A percentile compares a stretch with the other conserved stretches of the same genome.
Conservation (phyloP, 1,140 invertebrate species). For the Tetramorium alpestre region DNA sequence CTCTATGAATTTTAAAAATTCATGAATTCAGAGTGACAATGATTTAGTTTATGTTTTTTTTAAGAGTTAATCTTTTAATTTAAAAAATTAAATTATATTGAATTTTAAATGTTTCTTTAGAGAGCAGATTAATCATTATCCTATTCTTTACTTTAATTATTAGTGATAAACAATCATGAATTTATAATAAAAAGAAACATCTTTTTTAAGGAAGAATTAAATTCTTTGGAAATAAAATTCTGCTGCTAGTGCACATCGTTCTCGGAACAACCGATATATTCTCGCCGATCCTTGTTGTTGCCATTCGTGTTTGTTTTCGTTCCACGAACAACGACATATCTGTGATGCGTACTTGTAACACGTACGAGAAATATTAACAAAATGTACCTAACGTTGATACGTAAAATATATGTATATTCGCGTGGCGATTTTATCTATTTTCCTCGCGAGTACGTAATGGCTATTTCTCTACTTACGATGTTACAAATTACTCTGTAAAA, state of each 20-base stretch:
- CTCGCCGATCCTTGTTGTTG: not conserved
- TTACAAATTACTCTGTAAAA: conserved; percentile 42
- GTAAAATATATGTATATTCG: conserved; percentile 43
- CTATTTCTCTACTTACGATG: conserved; percentile 51
- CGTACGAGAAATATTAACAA: conserved; percentile 63
- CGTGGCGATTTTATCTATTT: conserved; percentile 22
- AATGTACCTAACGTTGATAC: conserved; percentile 64
- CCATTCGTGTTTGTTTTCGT: conserved; percentile 57
- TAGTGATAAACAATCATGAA: not conserved
- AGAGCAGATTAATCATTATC: not conserved
- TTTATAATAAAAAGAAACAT: not conserved
- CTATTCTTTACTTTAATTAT: not conserved
- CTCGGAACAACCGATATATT: not conserved
- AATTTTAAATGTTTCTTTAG: not conserved
- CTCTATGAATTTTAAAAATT: conserved; percentile 3
- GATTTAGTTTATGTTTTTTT: not conserved
- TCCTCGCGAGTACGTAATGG: conserved; percentile 10
- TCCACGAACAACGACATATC: conserved; percentile 79
- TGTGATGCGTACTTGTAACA: conserved; percentile 78
- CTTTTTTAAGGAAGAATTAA: not conserved
- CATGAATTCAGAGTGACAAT: not conserved
- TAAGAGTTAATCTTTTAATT: not conserved
- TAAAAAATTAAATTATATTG: not conserved
- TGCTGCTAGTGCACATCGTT: not conserved
- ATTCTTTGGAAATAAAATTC: not conserved